Conservation (phyloP, 2,888 invertebrate genomes). For the Silvanus unidentatus region DNA sequence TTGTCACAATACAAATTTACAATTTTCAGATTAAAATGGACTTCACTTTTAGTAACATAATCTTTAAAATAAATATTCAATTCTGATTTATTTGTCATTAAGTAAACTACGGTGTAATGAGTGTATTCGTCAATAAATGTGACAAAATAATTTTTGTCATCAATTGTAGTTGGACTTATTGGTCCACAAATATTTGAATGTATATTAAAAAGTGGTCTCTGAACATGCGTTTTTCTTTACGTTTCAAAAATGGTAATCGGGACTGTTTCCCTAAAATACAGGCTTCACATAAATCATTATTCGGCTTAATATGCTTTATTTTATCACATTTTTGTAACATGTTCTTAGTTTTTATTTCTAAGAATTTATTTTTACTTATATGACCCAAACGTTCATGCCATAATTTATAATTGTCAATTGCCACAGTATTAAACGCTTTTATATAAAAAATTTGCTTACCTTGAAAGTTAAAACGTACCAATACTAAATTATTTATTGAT, state of each 20-base stretch:
- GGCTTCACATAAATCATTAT: slow-evolving; percentile 15
- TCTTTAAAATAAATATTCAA: neutral
- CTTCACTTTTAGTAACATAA: neutral
- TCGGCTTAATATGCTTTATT: slow-evolving; percentile 10
- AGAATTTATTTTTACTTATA: slow-evolving; percentile 12
- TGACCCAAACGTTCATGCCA: slow-evolving; percentile 16
- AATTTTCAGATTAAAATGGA: neutral
- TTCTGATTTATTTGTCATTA: neutral
- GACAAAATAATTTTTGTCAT: slow-evolving; percentile 7
- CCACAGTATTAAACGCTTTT: slow-evolving; percentile 9
- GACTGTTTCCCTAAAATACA: slow-evolving; percentile 18
- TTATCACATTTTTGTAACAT: slow-evolving; percentile 6
- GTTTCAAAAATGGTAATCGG: slow-evolving; percentile 13
- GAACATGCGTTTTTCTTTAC: slow-evolving; percentile 12
- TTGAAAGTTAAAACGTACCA: slow-evolving; percentile 4
- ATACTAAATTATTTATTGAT: slow-evolving; percentile 3
- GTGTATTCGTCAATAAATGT: slow-evolving; percentile 6
- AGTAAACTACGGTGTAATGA: slow-evolving; percentile 2
- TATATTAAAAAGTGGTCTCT: slow-evolving; percentile 15
- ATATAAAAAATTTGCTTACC: neutral
- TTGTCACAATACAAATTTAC: slow-evolving; percentile 1
- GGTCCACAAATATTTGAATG: slow-evolving; percentile 16
- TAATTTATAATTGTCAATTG: slow-evolving; percentile 4
- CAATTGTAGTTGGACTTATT: slow-evolving; percentile 11
- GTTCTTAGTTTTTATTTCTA: slow-evolving; percentile 8